Base-by-base conservation (phyloP, 2,797 vertebrate genomes). In the Manis javanica region DNA sequence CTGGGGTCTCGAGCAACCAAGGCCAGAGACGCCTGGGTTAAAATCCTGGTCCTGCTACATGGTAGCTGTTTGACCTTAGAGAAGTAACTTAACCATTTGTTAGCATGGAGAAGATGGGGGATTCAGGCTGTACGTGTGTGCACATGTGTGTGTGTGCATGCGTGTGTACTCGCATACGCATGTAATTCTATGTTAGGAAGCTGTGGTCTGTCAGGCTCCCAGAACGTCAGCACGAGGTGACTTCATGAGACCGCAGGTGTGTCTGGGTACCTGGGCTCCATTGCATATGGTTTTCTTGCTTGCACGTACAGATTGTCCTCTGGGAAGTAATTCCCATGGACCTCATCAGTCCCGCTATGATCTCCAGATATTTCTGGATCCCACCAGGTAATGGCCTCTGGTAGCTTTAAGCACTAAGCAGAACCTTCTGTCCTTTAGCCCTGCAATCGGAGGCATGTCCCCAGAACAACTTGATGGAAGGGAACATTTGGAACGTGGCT, bases 311-410 rank as follows among this genome's bases (percentile, higher is more conserved):
- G 29, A 72, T 9, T 75, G 12, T 92, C 24, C 42, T 90, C 77
- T 81, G 63, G 77, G 64, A 66, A 94, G 16, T n/a, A 84, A 51
- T 77, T 81, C 68, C 84, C 88, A 51, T n/a, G 61, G 59, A 66
- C 57, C 53, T 92, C 29, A n/a, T 89, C 51, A 37, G 39, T 77
- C 51, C 10, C 42, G n/a, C 55, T 81, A 42, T n/a, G 49, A 64
- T 61, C 85, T 61, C 92, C 42, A 55, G 79, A 51, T 23, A 49
- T 86, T 74, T 96, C 87, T 92, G 39, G 81, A 95, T 87, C 42
- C 46, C n/a, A 74, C 51, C 42, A 66, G 49, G n/a, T 64, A n/a
- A 69, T 15, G 75, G 53, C 16, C 63, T 61, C 75, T 49, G 68
- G 66, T 63, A 64, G 61, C 46, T 89, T 26, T 86, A 59, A 86